Base-by-base conservation (phyloP, 2,113 vertebrate genomes). In the Asarcornis scutulata region DNA sequence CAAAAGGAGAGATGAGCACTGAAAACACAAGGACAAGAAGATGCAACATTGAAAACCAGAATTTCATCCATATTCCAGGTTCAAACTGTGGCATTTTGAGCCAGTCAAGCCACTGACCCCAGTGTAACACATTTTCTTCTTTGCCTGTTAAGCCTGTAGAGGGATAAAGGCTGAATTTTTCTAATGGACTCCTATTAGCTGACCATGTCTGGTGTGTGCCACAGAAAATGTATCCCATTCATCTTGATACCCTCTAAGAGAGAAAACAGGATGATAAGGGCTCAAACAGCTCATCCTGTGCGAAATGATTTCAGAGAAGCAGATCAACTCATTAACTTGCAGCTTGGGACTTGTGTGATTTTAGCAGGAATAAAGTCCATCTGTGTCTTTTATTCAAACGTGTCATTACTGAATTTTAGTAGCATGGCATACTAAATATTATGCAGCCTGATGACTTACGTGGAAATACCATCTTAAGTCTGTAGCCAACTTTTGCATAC, bases 341-440 rank as follows among this genome's bases (percentile, higher is more conserved):
- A 93, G 89, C 87, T 4, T 90, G 92, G 81, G 94, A 83, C 66
- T 64, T 21, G 34, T 26, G 64, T 87, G 68, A 77, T 83, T 88
- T 95, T n/a, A 88, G 77, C 52, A 87, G 84, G 94, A 88, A 59
- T 93, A 36, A 84, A 90, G 86, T 73, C 90, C 85, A 83, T 95
- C 87, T 77, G 82, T 77, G 89, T 73, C 62, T 79, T 78, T 34
- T 62, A 79, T 72, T 88, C 84, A 36, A 84, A 89, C 67, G 13
- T 90, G 62, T 67, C 71, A 59, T 86, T 50, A 50, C 48, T 50
- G 48, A 50, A 50, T 25, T 23, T 50, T 50, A 50, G 48, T 50
- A 50, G 48, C 48, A 25, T 25, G 48, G 48, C 48, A 50, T 23
- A 25, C 22, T 50, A 50, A 93, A 88, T 66, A 59, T 77, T 74